Percentiles rank a stretch among this genome's conserved stretches.
Conservation (phyloP, 2,113 vertebrate genomes). For the Pachycephala philippinensis region DNA sequence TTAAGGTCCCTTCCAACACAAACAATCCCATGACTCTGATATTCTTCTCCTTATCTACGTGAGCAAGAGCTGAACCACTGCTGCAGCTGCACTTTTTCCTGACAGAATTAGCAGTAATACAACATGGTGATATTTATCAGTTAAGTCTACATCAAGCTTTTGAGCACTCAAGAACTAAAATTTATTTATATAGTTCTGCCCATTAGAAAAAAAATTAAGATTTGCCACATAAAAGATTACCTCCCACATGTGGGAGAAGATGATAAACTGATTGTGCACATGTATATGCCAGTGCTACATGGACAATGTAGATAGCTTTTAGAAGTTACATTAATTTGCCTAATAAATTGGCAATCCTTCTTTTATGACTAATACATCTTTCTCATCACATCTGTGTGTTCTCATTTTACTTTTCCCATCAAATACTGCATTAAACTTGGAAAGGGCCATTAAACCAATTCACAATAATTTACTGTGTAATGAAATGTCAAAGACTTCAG, state of each 20-base stretch:
- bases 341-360: not conserved
- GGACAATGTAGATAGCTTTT: not conserved
- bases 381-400: not conserved
- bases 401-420: not conserved
- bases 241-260: not conserved
- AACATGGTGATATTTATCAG: not conserved
- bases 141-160: not conserved
- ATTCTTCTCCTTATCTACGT: not conserved
- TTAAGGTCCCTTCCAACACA: not conserved
- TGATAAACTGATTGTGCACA: not conserved
- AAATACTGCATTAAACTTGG: not conserved
- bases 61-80: not conserved
- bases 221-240: not conserved
- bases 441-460: not conserved
- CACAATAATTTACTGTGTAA: not conserved
- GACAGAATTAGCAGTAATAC: not conserved
- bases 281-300: not conserved
- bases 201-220: not conserved
- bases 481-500: constrained; percentile 13
- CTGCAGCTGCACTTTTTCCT: not conserved
- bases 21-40: not conserved
- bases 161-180: not conserved
- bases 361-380: not conserved
- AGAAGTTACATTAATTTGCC: not conserved
- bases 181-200: not conserved